These are phyloP conservation scores for Drosophila ezoana DNA, from an alignment of 2,888 invertebrate species.

Conservation along the genomic window DNA sequence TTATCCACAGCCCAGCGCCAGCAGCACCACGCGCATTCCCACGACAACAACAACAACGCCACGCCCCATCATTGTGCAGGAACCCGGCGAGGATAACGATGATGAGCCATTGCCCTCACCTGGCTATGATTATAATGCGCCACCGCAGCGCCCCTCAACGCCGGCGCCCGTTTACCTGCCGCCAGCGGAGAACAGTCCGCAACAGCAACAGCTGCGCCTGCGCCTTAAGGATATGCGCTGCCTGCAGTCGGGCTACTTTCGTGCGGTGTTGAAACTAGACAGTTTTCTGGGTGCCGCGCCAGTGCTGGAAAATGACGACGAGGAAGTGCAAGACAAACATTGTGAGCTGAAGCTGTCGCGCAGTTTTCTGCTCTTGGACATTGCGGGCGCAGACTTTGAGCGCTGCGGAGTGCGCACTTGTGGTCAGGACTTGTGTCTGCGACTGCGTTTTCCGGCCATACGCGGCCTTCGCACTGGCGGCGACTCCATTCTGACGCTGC, in stretches of 20 bases:
- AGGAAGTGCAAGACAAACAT: slow-evolving; percentile 70
- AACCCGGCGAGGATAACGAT: slow-evolving; percentile 57
- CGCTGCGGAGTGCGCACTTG: slow-evolving; percentile 86
- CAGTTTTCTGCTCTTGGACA: slow-evolving; percentile 84
- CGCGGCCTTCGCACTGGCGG: slow-evolving; percentile 86
- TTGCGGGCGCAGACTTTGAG: slow-evolving; percentile 85
- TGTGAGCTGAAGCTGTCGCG: slow-evolving; percentile 80
- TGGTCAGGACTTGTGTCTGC: slow-evolving; percentile 86
- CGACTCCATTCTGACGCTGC: slow-evolving; percentile 86
- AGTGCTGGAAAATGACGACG: slow-evolving; percentile 84
- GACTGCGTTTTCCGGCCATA: slow-evolving; percentile 86
- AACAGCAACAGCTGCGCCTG: slow-evolving; percentile 71
- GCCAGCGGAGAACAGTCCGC: slow-evolving; percentile 23
- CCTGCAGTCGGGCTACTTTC: slow-evolving; percentile 82
- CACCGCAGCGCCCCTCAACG: slow-evolving; percentile 61
- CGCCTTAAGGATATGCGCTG: slow-evolving; percentile 83
- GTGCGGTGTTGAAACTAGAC: slow-evolving; percentile 84
- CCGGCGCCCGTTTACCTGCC: slow-evolving; percentile 76
- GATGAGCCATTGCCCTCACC: slow-evolving; percentile 31
- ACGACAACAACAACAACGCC: slow-evolving; percentile 45
- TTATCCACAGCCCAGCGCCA: slow-evolving; percentile 62
- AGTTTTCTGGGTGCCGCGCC: slow-evolving; percentile 82
- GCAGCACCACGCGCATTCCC: slow-evolving; percentile 42
- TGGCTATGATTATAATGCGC: slow-evolving; percentile 79
- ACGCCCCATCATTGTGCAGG: slow-evolving; percentile 76